A percentile compares a stretch with the other conserved stretches of the same genome.
phyloP scores from a whole-genome alignment of 1,140 invertebrate genomes.

The Diachasma alloeum region DNA sequence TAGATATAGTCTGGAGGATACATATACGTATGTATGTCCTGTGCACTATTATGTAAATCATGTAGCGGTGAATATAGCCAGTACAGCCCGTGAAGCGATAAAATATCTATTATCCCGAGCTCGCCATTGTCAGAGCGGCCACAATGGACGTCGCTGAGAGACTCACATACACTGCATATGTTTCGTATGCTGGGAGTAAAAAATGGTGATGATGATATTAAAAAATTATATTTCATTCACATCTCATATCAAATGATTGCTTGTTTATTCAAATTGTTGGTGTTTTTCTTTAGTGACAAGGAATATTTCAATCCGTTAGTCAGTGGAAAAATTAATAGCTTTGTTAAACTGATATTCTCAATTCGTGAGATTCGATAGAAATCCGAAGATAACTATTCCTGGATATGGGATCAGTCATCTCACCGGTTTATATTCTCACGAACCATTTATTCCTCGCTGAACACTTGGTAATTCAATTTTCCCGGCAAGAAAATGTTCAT shows the following conservation, averaged over 20 bases:
- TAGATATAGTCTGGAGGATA: not conserved
- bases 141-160: not conserved
- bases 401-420: not conserved
- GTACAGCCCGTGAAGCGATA: not conserved
- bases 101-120: slow-evolving; percentile 7
- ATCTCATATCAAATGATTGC: too few relatives aligned
- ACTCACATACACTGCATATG: not conserved
- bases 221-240: too few relatives aligned
- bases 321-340: too few relatives aligned
- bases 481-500: not conserved
- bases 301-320: too few relatives aligned
- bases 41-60: slow-evolving; percentile 11
- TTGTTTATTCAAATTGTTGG: too few relatives aligned
- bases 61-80: not conserved
- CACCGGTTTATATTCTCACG: too few relatives aligned
- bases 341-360: too few relatives aligned
- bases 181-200: not conserved
- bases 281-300: too few relatives aligned
- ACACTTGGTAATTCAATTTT: not conserved
- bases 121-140: not conserved
- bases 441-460: too few relatives aligned
- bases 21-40: not conserved
- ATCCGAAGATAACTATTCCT: not conserved
- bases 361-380: too few relatives aligned
- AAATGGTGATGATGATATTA: not conserved